phyloP scores from a whole-genome alignment of 2,888 invertebrate genomes.

The Choristoneura rosaceana region DNA sequence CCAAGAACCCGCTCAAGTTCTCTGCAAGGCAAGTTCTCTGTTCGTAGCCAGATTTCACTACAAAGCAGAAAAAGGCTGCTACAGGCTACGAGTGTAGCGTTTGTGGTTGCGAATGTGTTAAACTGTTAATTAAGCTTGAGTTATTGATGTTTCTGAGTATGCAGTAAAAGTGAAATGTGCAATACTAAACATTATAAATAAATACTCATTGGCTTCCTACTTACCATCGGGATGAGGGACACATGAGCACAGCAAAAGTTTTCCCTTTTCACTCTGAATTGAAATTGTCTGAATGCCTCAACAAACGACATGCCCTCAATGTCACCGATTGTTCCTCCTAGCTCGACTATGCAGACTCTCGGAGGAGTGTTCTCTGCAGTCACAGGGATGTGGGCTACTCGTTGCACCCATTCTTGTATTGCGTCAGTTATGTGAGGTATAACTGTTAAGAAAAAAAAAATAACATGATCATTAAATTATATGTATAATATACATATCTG shows the following conservation, averaged over 20 bases:
- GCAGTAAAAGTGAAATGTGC: too few species aligned
- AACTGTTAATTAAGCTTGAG: neutral
- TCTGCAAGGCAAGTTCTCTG: too few species aligned
- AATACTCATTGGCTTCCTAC: conserved; percentile 28
- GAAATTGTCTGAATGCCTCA: conserved; percentile 99
- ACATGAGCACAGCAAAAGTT: conserved; percentile 99
- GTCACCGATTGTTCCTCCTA: conserved; percentile 99
- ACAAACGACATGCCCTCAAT: conserved; percentile 99
- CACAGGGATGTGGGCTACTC: conserved; percentile 95
- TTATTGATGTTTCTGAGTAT: neutral
- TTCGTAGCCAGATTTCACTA: too few species aligned
- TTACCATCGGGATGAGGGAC: conserved; percentile 96
- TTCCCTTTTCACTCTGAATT: conserved; percentile 95
- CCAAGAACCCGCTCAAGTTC: too few species aligned
- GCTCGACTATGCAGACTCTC: conserved; percentile 94
- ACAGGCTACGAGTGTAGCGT: too few species aligned
- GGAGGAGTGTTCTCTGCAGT: conserved; percentile 88
- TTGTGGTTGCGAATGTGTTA: too few species aligned
- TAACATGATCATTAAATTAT: neutral
- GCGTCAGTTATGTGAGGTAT: conserved; percentile 99
- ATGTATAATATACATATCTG: too few species aligned
- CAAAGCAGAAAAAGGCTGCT: too few species aligned
- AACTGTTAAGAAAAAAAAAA: conserved; percentile 83
- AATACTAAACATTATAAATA: too few species aligned
- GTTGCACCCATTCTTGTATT: conserved; percentile 99